Conservation (phyloP, 53 echinoderm and acorn worm species). For the Astropecten irregularis region DNA sequence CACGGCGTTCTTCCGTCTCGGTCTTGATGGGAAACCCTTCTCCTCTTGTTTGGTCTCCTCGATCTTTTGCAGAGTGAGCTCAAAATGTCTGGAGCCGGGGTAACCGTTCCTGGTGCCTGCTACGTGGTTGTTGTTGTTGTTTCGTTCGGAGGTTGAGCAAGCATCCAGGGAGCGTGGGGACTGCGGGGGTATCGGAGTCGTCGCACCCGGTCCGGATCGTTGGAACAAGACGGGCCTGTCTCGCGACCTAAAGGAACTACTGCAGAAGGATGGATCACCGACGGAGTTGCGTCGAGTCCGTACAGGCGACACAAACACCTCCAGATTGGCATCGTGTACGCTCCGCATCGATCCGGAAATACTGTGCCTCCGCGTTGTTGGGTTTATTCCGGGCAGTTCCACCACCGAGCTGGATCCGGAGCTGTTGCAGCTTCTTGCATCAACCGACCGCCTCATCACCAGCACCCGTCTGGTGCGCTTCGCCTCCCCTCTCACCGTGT, state of each 20-base stretch:
- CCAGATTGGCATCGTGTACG: conserved; percentile 16
- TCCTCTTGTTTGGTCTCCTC: conserved; percentile 46
- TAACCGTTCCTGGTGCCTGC: conserved; percentile 13
- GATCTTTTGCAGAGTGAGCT: conserved; percentile 73
- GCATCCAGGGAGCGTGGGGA: conserved; percentile 28
- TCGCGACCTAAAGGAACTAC: conserved; percentile 14
- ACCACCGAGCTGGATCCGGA: conserved; percentile 16
- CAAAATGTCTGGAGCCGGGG: conserved; percentile 65
- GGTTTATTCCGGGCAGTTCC: conserved; percentile 38
- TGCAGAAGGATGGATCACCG: no score
- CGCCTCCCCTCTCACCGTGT: background rate
- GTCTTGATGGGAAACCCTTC: background rate
- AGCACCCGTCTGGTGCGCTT: conserved; percentile 26
- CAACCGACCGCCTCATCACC: conserved; percentile 10
- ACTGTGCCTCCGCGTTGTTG: conserved; percentile 6
- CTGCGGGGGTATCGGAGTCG: conserved; percentile 48
- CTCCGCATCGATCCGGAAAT: conserved; percentile 14
- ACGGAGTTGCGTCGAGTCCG: conserved; percentile 23
- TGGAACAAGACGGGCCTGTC: conserved; percentile 20
- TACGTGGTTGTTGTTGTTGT: conserved; percentile 7
- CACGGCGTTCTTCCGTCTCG: conserved; percentile 17
- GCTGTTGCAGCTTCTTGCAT: background rate
- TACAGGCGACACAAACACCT: conserved; percentile 23
- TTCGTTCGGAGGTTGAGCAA: background rate
- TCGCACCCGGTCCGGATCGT: background rate